Conservation (phyloP, 2,113 vertebrate genomes). For the Lamprotornis superbus region DNA sequence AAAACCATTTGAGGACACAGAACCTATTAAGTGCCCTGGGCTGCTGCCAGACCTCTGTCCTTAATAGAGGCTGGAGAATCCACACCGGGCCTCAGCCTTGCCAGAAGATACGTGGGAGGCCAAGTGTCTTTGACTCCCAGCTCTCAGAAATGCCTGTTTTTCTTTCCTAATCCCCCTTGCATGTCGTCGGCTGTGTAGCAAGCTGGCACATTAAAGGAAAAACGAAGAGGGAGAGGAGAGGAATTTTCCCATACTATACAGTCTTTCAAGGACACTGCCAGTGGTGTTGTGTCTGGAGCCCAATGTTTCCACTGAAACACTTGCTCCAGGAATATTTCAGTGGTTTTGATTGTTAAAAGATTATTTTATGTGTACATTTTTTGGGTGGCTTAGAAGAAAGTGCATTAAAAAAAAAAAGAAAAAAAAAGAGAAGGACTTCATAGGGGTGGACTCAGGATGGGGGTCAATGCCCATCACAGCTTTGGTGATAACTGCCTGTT, state of each 20-base stretch:
- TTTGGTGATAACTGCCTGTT: background rate
- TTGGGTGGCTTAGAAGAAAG: background rate
- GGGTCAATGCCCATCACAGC: background rate
- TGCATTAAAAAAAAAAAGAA: background rate
- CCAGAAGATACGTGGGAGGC: background rate
- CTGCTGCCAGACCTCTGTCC: slow-evolving; percentile 7
- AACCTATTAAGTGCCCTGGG: background rate
- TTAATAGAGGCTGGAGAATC: background rate
- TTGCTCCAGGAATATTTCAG: background rate
- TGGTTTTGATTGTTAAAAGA: background rate
- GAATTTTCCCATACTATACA: background rate
- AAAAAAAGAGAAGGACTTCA: background rate
- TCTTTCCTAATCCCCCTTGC: background rate
- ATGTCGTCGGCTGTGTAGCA: background rate
- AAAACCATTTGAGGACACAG: background rate
- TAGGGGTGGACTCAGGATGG: background rate
- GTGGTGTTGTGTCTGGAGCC: background rate
- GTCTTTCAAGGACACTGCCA: background rate
- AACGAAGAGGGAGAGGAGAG: background rate
- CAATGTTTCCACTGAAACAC: background rate
- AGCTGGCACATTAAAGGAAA: background rate
- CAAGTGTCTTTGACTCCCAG: background rate
- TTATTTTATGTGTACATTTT: background rate
- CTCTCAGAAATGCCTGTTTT: background rate
- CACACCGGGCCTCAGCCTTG: background rate